Evolutionary conservation across 2,113 vertebrate species (phyloP).

Genomic region (Balaeniceps rex): DNA sequence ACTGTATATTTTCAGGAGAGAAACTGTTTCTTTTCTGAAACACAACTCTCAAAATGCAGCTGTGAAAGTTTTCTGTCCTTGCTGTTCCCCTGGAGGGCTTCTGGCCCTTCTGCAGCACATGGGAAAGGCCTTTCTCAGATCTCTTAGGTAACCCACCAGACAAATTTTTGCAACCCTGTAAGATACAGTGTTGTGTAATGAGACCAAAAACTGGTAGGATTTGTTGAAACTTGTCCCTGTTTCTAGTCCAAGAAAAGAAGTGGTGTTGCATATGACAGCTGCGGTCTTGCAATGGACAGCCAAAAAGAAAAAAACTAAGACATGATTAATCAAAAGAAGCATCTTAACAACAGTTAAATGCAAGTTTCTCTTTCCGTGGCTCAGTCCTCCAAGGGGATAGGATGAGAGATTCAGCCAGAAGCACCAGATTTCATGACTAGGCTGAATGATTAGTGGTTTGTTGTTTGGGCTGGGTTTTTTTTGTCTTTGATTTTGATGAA

Average conservation of each 20-base stretch:
- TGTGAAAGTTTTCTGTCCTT: neutral
- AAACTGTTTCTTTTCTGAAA: neutral
- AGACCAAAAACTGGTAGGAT: neutral
- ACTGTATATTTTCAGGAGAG: neutral
- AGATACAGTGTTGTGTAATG: neutral
- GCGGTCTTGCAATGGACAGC: fast-evolving
- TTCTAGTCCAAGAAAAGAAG: neutral
- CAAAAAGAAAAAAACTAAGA: neutral
- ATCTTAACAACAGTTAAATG: neutral
- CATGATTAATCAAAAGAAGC: neutral
- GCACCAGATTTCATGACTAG: neutral
- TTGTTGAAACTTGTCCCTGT: neutral
- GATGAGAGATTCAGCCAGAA: neutral
- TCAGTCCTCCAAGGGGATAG: neutral
- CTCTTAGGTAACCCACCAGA: neutral
- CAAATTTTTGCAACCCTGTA: neutral
- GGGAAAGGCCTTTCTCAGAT: neutral
- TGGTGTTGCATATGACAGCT: fast-evolving
- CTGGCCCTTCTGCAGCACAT: neutral
- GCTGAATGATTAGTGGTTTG: neutral
- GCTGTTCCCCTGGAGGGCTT: neutral
- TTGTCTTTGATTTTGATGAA: neutral
- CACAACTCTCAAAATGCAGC: neutral
- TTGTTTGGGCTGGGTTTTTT: neutral
- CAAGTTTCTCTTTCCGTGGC: neutral